These are phyloP conservation scores for Elymnias hypermnestra DNA, from an alignment of 1,140 invertebrate genomes.

Conservation along the genomic window DNA sequence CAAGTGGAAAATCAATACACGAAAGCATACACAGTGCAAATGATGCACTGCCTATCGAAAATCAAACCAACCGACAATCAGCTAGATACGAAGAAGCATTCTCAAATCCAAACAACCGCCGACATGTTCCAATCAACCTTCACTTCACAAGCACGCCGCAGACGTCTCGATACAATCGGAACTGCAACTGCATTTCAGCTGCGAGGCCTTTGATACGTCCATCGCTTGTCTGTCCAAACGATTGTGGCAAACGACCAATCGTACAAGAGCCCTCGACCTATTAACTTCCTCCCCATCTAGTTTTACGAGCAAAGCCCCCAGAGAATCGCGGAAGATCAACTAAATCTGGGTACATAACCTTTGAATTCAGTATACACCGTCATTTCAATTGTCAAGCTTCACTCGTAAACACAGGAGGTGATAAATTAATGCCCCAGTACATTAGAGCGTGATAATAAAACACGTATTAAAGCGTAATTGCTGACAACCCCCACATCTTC, in stretches of 20 bases:
- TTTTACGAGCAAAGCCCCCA: slow-evolving; percentile 23
- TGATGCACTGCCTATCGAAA: slow-evolving; percentile 15
- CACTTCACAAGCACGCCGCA: slow-evolving; percentile 56
- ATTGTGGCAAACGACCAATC: slow-evolving; percentile 49
- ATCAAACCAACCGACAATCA: slow-evolving; percentile 15
- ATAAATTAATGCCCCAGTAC: slow-evolving; percentile 71
- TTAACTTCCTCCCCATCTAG: slow-evolving; percentile 22
- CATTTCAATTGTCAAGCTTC: slow-evolving; percentile 68
- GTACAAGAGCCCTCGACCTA: slow-evolving; percentile 38
- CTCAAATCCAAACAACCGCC: slow-evolving; percentile 47
- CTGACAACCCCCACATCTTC: slow-evolving; percentile 35
- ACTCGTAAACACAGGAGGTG: slow-evolving; percentile 62
- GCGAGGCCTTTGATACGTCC: slow-evolving; percentile 70
- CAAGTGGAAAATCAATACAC: too few relatives aligned
- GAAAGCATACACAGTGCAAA: slow-evolving; percentile 14
- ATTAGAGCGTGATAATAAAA: slow-evolving; percentile 74
- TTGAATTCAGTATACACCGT: slow-evolving; percentile 54
- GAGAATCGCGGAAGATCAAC: slow-evolving; percentile 32
- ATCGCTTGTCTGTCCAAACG: slow-evolving; percentile 69
- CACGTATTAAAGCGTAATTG: slow-evolving; percentile 71
- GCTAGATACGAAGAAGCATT: slow-evolving; percentile 33
- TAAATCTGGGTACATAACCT: slow-evolving; percentile 30
- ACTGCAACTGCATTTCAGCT: slow-evolving; percentile 68
- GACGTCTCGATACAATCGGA: slow-evolving; percentile 69
- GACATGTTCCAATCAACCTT: slow-evolving; percentile 68